Evolutionary conservation across 35 echinoderm and acorn worm species (phyloP), one percentile per base, ranked within the genome.

Genomic region (Amphiura filiformis): DNA sequence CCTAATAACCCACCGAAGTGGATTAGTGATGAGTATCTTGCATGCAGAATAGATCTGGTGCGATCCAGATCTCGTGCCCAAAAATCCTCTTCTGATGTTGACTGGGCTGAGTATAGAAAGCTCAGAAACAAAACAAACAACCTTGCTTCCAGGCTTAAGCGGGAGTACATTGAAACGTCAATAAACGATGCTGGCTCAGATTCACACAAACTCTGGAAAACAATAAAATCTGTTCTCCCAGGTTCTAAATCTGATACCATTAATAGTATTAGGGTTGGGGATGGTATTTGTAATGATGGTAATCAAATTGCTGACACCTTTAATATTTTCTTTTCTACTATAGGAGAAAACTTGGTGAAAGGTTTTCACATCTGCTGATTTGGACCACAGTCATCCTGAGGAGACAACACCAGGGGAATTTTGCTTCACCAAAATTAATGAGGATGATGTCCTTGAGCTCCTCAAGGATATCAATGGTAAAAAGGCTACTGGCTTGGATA

Each of bases 401-500:
- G 34, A 35, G 75, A 37, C 34, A 13, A 36, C 3, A 36, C 38
- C 34, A 39, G 34, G 26, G 34, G 34, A 80, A 7, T 37, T 80
- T 36, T 36, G 34, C 31, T 39, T 80, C n/a, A 80, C 78, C 34
- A 39, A 80, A n/a, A 80, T 80, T n/a, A 77, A 5, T 5, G 75
- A 5, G 75, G 34, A 23, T 81, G 34, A 81, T 23, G 79, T 81
- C 9, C 35, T 35, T 35, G 35, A 81, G 34, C 23, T 39, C 13
- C 38, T 39, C 3, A 81, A 40, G n/a, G n/a, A 23, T 23, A 35
- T 37, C 7, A 13, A 37, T 14, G 7, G 23, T 36, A 28, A 23
- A 7, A 83, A 83, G 31, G 81, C 81, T 17, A 83, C 37, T 83
- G 81, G 81, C 1, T 39, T 83, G 1, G 81, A 83, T 32, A 34